Conservation (phyloP, 2,888 invertebrate species). For the Dasysyrphus albostriatus region DNA sequence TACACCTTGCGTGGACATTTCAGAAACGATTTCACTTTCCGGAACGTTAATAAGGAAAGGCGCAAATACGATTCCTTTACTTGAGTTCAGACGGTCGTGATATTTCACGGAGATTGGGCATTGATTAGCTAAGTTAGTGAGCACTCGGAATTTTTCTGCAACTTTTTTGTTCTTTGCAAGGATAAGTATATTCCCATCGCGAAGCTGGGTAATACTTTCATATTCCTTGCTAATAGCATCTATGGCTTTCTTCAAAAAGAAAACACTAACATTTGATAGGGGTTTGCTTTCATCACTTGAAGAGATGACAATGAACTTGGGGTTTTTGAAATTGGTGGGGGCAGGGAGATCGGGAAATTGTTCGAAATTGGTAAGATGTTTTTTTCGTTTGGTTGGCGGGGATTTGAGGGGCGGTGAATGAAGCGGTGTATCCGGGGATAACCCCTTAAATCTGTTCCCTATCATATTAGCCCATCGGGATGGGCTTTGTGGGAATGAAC, state of each 20-base stretch:
- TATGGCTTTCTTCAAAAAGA: too few species aligned
- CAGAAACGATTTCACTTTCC: too few species aligned
- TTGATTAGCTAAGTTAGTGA: background rate
- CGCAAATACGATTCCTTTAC: too few species aligned
- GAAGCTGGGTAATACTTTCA: background rate
- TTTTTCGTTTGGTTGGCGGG: background rate
- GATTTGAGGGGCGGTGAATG: constrained; percentile 5
- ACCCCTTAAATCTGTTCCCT: constrained; percentile 15
- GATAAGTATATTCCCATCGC: background rate
- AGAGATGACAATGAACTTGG: too few species aligned
- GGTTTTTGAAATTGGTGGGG: constrained; percentile 3
- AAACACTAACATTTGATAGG: too few species aligned
- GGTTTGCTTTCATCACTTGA: too few species aligned
- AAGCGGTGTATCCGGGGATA: constrained; percentile 10
- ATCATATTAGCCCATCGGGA: constrained; percentile 16
- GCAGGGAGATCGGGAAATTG: background rate
- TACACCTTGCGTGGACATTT: too few species aligned
- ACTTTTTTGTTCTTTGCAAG: constrained; percentile 1
- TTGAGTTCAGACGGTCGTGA: too few species aligned
- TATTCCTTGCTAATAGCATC: too few species aligned
- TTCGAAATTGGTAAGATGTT: background rate
- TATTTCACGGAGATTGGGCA: too few species aligned
- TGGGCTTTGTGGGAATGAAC: too few species aligned
- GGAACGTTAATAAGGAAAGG: too few species aligned
- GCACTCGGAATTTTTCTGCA: background rate